phyloP scores from a whole-genome alignment of 2,797 vertebrate species.

The Vultur gryphus region DNA sequence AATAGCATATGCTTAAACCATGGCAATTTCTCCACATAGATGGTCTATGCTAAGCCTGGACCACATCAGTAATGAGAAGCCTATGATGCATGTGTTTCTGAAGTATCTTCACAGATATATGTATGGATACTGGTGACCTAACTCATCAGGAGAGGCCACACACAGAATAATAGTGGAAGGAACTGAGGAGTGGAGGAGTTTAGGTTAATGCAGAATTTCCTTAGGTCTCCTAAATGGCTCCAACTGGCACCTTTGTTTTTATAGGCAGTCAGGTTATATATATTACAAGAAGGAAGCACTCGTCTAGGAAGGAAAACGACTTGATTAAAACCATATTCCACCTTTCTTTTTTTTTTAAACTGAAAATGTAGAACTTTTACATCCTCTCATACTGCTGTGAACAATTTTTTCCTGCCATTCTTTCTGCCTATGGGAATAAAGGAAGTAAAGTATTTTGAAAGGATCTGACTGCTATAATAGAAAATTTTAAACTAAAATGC shows the following conservation, averaged over 20 bases:
- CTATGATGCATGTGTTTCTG: not conserved
- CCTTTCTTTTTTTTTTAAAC: not conserved
- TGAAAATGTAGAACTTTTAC: conserved; percentile 56
- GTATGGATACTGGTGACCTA: not conserved
- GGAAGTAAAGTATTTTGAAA: conserved; percentile 65
- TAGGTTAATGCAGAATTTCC: conserved; percentile 67
- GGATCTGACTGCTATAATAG: conserved; percentile 52
- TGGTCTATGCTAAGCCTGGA: not conserved
- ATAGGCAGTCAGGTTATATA: conserved; percentile 67
- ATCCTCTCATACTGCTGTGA: conserved; percentile 48
- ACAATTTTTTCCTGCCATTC: conserved; percentile 63
- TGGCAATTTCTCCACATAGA: not conserved
- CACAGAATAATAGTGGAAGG: conserved; percentile 42
- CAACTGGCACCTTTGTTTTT: conserved; percentile 67
- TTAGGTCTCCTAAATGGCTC: conserved; percentile 59
- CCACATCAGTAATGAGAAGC: not conserved
- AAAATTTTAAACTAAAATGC: conserved; percentile 57
- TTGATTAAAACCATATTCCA: conserved; percentile 68
- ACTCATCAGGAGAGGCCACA: conserved; percentile 44
- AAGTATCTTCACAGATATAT: not conserved
- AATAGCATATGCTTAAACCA: not conserved
- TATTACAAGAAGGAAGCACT: conserved; percentile 65
- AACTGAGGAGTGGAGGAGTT: conserved; percentile 5
- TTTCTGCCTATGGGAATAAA: conserved; percentile 65
- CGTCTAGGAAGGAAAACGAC: conserved; percentile 62